These are phyloP conservation scores for Eulithis prunata DNA, from an alignment of 2,888 invertebrate genomes.

Conservation along the genomic window DNA sequence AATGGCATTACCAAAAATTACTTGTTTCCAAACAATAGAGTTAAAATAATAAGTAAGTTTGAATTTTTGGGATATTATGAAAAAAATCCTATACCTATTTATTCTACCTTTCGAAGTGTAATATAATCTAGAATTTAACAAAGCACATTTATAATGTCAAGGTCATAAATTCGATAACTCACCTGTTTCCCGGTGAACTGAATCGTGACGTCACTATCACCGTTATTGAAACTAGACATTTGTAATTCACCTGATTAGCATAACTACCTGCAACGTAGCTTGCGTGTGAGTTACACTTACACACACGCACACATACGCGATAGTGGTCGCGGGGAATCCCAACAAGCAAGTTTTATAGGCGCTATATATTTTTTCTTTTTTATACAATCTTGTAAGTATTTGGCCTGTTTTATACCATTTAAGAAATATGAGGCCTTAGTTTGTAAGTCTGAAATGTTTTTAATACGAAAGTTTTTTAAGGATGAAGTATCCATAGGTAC, in stretches of 20 bases:
- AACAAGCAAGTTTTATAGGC: slow-evolving; percentile 50
- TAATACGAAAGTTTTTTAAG: too few species aligned
- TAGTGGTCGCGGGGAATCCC: slow-evolving; percentile 68
- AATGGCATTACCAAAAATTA: slow-evolving; percentile 3
- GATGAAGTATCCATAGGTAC: too few species aligned
- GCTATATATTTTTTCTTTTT: slow-evolving; percentile 37
- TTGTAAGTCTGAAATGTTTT: too few species aligned
- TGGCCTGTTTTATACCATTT: slow-evolving; percentile 10
- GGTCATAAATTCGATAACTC: slow-evolving; percentile 31
- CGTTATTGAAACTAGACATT: slow-evolving; percentile 53
- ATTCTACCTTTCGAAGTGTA: neutral
- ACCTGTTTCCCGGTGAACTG: slow-evolving; percentile 36
- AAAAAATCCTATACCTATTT: neutral
- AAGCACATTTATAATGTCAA: slow-evolving; percentile 22
- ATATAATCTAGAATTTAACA: slow-evolving; percentile 4
- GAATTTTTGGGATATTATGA: neutral
- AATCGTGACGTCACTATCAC: slow-evolving; percentile 35
- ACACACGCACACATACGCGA: slow-evolving; percentile 32
- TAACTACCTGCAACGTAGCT: slow-evolving; percentile 46
- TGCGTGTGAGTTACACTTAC: slow-evolving; percentile 35
- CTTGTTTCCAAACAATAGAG: neutral
- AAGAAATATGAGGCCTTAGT: slow-evolving; percentile 24
- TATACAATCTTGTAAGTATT: slow-evolving; percentile 40
- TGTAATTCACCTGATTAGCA: slow-evolving; percentile 48
- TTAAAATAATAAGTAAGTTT: neutral